Evolutionary conservation across 2,797 vertebrate species (phyloP).

Genomic region (Buceros bicornis): DNA sequence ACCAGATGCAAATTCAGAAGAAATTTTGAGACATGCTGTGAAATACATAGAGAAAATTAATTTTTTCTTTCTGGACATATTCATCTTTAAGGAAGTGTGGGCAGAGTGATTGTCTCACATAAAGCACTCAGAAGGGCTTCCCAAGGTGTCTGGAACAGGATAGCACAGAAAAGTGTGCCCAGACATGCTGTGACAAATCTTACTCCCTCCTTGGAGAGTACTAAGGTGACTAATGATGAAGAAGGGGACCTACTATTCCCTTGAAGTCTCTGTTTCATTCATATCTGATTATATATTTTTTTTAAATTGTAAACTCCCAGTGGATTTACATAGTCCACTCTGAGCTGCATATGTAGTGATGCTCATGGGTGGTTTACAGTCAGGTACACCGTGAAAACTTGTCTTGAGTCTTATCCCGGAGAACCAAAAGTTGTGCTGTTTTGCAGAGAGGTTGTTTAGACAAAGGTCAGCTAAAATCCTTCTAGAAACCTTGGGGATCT

Average conservation of each 20-base stretch:
- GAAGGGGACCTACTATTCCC: background rate
- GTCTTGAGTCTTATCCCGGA: background rate
- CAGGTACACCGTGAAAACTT: background rate
- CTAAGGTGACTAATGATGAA: background rate
- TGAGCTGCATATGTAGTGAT: background rate
- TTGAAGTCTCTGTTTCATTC: background rate
- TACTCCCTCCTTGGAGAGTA: background rate
- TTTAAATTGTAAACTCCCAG: background rate
- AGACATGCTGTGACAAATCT: background rate
- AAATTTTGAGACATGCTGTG: background rate
- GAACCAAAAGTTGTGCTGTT: background rate
- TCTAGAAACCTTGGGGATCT: background rate
- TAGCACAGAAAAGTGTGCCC: background rate
- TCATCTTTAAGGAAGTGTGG: background rate
- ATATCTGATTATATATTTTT: background rate
- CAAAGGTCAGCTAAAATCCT: conserved; percentile 5
- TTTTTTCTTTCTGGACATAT: background rate
- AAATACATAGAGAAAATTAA: background rate
- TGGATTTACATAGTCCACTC: background rate
- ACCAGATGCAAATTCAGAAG: background rate
- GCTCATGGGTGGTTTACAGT: background rate
- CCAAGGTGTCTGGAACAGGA: background rate
- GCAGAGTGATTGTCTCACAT: background rate
- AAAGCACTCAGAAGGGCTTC: background rate
- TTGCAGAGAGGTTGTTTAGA: background rate